Percentiles rank a stretch among this genome's conserved stretches.
Conservation (phyloP, 2,888 invertebrate species). For the Brachynemurus nebulosus region DNA sequence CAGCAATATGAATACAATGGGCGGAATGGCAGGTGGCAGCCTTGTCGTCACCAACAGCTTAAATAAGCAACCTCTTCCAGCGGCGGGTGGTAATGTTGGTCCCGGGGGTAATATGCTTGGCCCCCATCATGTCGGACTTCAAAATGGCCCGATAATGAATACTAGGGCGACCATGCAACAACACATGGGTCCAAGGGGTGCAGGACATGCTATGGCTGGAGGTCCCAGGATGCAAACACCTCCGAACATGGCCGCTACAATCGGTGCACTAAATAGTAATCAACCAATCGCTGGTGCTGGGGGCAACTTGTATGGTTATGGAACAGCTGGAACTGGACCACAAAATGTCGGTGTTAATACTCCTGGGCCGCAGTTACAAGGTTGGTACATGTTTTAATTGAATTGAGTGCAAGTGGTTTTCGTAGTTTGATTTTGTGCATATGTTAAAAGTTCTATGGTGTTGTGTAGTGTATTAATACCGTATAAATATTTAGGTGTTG, state of each 20-base stretch:
- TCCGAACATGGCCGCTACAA: slow-evolving; percentile 30
- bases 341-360: slow-evolving; percentile 26
- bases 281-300: slow-evolving; percentile 12
- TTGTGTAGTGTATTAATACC: background rate
- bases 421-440: background rate
- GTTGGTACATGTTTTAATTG: slow-evolving; percentile 6
- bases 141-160: slow-evolving; percentile 63
- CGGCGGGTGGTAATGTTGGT: slow-evolving; percentile 35
- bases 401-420: too few species aligned
- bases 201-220: slow-evolving; percentile 35
- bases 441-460: background rate
- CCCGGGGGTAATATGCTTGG: slow-evolving; percentile 27
- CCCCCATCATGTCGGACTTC: slow-evolving; percentile 40
- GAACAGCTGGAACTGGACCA: slow-evolving; percentile 38
- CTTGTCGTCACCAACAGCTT: slow-evolving; percentile 59
- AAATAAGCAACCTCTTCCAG: slow-evolving; percentile 51
- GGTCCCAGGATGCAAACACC: slow-evolving; percentile 49
- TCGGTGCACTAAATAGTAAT: slow-evolving; percentile 22
- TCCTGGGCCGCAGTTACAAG: slow-evolving; percentile 23
- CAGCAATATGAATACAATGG: slow-evolving; percentile 52
- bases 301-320: slow-evolving; percentile 38
- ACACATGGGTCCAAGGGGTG: slow-evolving; percentile 31
- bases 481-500: slow-evolving; percentile 29
- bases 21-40: slow-evolving; percentile 56
- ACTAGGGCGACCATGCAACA: slow-evolving; percentile 33